Conservation (phyloP, 2,888 invertebrate genomes). For the Tridacna crocea region DNA sequence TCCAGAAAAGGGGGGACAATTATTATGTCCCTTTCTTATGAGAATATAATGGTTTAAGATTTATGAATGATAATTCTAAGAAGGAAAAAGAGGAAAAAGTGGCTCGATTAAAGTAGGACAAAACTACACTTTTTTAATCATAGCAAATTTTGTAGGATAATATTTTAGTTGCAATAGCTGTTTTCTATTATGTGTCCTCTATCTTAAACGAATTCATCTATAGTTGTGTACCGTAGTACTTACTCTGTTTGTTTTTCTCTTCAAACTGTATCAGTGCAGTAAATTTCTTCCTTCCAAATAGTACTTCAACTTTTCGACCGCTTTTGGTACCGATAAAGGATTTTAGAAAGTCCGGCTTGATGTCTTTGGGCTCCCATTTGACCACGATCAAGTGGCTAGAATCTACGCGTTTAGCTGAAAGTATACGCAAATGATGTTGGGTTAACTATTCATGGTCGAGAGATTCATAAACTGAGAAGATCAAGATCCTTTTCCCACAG, state of each 20-base stretch:
- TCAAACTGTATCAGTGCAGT: conserved; percentile 1
- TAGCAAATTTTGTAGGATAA: too few species aligned
- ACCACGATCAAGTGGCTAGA: conserved; percentile 10
- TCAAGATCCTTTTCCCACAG: background rate
- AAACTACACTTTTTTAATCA: too few species aligned
- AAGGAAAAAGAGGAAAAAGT: too few species aligned
- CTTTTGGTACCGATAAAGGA: background rate
- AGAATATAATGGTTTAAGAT: too few species aligned
- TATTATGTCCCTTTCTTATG: too few species aligned
- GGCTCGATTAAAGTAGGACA: too few species aligned
- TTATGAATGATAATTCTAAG: too few species aligned
- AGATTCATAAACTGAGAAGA: background rate
- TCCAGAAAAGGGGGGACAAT: too few species aligned
- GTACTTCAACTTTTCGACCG: background rate
- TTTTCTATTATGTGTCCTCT: too few species aligned
- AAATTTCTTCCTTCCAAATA: background rate
- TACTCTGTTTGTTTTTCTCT: conserved; percentile 5
- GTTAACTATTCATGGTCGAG: too few species aligned
- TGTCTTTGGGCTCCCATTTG: conserved; percentile 9
- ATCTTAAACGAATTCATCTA: too few species aligned
- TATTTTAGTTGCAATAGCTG: too few species aligned
- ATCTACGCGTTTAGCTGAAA: background rate
- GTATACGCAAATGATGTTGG: background rate
- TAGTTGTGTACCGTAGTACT: background rate
- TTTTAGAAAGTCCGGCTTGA: background rate